These are phyloP conservation scores for Ctenicera cuprea DNA, from an alignment of 2,888 invertebrate genomes.

Conservation along the genomic window DNA sequence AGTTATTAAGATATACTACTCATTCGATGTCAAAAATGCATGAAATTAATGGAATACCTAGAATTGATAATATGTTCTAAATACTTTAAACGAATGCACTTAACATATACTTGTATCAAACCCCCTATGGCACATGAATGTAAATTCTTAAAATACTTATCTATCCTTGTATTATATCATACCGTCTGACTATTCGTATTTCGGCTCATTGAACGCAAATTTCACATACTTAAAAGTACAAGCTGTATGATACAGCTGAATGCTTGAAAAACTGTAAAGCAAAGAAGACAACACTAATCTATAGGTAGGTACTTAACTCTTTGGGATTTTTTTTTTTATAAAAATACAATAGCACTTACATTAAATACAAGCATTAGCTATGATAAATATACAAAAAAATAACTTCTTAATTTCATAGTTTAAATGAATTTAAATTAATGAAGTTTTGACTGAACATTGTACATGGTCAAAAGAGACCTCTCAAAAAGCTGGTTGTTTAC, in stretches of 20 bases:
- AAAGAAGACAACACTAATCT: neutral
- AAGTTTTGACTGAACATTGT: neutral
- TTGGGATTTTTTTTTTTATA: neutral
- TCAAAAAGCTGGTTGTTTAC: neutral
- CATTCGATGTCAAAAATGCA: neutral
- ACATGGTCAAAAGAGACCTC: too few relatives aligned
- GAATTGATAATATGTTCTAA: too few relatives aligned
- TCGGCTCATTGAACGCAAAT: neutral
- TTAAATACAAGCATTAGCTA: conserved; percentile 1
- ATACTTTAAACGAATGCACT: too few relatives aligned
- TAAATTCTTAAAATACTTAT: neutral
- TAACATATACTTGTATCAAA: too few relatives aligned
- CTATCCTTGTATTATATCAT: neutral
- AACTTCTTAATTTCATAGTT: neutral
- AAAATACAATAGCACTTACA: conserved; percentile 3
- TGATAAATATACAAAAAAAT: neutral
- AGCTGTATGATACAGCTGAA: neutral
- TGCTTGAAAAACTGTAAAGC: neutral
- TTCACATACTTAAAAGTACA: neutral
- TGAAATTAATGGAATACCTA: neutral
- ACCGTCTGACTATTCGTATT: neutral
- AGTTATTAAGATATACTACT: neutral
- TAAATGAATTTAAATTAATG: neutral
- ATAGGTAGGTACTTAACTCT: neutral
- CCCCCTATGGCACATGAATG: neutral